Evolutionary conservation across 1,140 invertebrate genomes (phyloP), one percentile per base, ranked within the genome.

Genomic region (Geopemphigus sp.): DNA sequence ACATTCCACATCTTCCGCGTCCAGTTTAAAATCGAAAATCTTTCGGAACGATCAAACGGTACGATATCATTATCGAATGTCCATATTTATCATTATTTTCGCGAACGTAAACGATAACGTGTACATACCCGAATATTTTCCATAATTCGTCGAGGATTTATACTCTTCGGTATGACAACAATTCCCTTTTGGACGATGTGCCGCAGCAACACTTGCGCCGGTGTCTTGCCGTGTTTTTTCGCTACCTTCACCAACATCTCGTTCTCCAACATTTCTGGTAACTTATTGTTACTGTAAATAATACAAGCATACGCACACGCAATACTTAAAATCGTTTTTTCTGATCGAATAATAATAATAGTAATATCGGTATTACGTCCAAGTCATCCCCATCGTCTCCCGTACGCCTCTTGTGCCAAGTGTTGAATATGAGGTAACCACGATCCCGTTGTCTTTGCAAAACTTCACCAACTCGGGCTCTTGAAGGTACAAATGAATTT

Each of bases 401-500:
- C 29, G 87, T 85, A 45, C 84, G 80, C 86, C 86, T 1, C 91
- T 90, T 17, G 90, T 89, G 14, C 92, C 95, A 5, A 97, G 85
- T 0, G 93, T 92, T 76, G 91, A 91, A 85, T 93, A 97, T 10
- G 91, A 93, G 1, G 90, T 93, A 0, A 97, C 84, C 5, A 86
- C 85, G 45, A 97, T 91, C 8, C 88, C 86, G 53, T 89, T 88
- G 15, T 87, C 82, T 24, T 87, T 85, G 83, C 93, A 95, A 83
- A 92, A 95, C 1, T 90, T 87, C 12, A 90, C 86, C 22, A 97
- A 84, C 80, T 91, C 89, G 2, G 88, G 87, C 84, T 97, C 94
- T 81, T 91, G 92, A 47, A 96, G 87, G 83, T 95, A 95, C 0
- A 92, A 91, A 85, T 97, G 94, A 81, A 91, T 91, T 86, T 97